Percentiles rank a stretch among this genome's conserved stretches.
Evolutionary conservation across 1,140 invertebrate genomes (phyloP).

Genomic region (Adelges cooleyi): DNA sequence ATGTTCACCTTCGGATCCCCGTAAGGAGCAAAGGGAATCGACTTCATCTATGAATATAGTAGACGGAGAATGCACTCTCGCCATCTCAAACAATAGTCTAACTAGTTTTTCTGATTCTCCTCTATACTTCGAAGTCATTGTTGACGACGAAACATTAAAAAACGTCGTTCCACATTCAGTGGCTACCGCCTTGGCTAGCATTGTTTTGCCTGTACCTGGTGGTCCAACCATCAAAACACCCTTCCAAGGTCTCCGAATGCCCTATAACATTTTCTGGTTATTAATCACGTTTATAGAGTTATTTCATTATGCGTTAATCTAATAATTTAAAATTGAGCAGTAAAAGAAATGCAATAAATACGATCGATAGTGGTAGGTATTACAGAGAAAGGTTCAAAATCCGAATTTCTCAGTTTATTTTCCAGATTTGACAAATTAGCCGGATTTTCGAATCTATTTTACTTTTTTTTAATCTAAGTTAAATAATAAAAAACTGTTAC

Average conservation of each 20-base stretch:
- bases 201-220: constrained; percentile 90
- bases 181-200: constrained; percentile 97
- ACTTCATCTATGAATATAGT: constrained; percentile 68
- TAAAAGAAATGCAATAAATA: too few relatives aligned
- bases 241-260: constrained; percentile 77
- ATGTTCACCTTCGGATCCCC: constrained; percentile 55
- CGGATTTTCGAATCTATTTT: too few relatives aligned
- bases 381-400: too few relatives aligned
- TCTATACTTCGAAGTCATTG: constrained; percentile 59
- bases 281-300: too few relatives aligned
- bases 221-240: constrained; percentile 78
- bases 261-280: too few relatives aligned
- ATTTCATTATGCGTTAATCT: too few relatives aligned
- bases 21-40: constrained; percentile 52
- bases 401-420: too few relatives aligned
- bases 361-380: too few relatives aligned
- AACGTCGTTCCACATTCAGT: constrained; percentile 69
- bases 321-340: too few relatives aligned
- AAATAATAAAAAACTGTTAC: too few relatives aligned
- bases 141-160: constrained; percentile 58
- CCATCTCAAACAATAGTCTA: constrained; percentile 58
- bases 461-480: too few relatives aligned
- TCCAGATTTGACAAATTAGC: too few relatives aligned
- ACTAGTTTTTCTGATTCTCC: constrained; percentile 67
- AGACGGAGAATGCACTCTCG: constrained; percentile 55